phyloP scores from a whole-genome alignment of 2,113 vertebrate genomes.

The Corynorhinus townsendii region DNA sequence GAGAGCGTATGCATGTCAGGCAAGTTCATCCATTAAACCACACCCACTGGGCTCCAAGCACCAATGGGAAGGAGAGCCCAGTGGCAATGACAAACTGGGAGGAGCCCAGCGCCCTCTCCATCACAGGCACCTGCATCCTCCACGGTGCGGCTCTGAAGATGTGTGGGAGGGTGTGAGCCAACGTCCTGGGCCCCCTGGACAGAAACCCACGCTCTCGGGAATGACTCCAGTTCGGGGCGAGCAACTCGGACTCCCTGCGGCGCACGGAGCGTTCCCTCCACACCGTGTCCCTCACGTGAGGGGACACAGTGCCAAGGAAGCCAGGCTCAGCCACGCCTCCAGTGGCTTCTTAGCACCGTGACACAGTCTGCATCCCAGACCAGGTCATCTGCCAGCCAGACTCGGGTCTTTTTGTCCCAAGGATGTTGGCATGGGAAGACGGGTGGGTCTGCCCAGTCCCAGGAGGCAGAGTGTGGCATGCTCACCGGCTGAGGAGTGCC shows the following conservation, averaged over 20 bases:
- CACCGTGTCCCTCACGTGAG: background rate
- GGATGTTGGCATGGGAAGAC: background rate
- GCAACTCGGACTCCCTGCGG: no score
- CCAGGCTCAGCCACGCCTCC: background rate
- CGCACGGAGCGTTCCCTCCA: background rate
- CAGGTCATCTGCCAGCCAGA: background rate
- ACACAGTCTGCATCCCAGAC: background rate
- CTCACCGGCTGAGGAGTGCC: background rate
- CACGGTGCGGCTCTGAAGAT: background rate
- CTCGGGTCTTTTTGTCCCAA: background rate
- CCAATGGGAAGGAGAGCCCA: background rate
- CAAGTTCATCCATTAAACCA: background rate
- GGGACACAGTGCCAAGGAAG: background rate
- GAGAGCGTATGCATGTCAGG: rapidly evolving
- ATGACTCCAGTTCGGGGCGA: rapidly evolving
- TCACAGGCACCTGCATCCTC: rapidly evolving
- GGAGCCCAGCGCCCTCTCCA: rapidly evolving
- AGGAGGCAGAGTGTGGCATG: background rate
- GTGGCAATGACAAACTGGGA: no score
- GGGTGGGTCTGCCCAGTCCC: background rate
- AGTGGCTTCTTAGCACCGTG: background rate
- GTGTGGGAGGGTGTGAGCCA: background rate
- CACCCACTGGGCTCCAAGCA: background rate
- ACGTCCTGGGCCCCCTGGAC: background rate
- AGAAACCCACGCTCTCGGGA: background rate